Evolutionary conservation across 2,888 invertebrate genomes (phyloP).

Genomic region (Lycophotia porphyrea): DNA sequence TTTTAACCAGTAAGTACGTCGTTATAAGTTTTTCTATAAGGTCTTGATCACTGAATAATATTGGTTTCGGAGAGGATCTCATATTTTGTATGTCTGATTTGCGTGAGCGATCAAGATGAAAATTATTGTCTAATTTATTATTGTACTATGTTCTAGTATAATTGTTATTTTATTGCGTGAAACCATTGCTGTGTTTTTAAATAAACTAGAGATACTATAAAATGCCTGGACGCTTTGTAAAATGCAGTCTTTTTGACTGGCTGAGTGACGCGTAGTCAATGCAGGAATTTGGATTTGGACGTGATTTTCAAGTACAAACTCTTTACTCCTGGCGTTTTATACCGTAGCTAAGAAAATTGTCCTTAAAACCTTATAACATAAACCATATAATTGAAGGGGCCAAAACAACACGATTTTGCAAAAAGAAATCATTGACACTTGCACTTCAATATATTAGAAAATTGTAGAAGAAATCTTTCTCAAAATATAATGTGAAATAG

Average conservation of each 20-base stretch:
- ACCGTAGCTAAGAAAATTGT: slow-evolving; percentile 34
- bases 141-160: slow-evolving; percentile 57
- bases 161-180: slow-evolving; percentile 43
- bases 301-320: slow-evolving; percentile 59
- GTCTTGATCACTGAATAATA: slow-evolving; percentile 55
- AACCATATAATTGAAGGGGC: slow-evolving; percentile 62
- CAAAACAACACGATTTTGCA: slow-evolving; percentile 52
- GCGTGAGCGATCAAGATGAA: slow-evolving; percentile 39
- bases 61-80: slow-evolving; percentile 60
- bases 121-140: slow-evolving; percentile 56
- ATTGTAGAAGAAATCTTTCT: slow-evolving; percentile 23
- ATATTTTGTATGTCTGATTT: slow-evolving; percentile 56
- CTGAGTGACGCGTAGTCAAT: slow-evolving; percentile 5
- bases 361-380: slow-evolving; percentile 19
- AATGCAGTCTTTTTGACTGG: slow-evolving; percentile 43
- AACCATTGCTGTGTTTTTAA: slow-evolving; percentile 43
- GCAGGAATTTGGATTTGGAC: slow-evolving; percentile 49
- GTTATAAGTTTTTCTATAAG: slow-evolving; percentile 45
- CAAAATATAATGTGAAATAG: slow-evolving; percentile 23
- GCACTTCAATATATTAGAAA: slow-evolving; percentile 54
- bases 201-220: slow-evolving; percentile 22
- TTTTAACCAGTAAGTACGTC: slow-evolving; percentile 58
- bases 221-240: slow-evolving; percentile 44
- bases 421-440: slow-evolving; percentile 38
- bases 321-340: slow-evolving; percentile 37